A percentile compares a stretch with the other conserved stretches of the same genome.
Evolutionary conservation across 2,113 vertebrate species (phyloP).

Genomic region (Gorilla gorilla): DNA sequence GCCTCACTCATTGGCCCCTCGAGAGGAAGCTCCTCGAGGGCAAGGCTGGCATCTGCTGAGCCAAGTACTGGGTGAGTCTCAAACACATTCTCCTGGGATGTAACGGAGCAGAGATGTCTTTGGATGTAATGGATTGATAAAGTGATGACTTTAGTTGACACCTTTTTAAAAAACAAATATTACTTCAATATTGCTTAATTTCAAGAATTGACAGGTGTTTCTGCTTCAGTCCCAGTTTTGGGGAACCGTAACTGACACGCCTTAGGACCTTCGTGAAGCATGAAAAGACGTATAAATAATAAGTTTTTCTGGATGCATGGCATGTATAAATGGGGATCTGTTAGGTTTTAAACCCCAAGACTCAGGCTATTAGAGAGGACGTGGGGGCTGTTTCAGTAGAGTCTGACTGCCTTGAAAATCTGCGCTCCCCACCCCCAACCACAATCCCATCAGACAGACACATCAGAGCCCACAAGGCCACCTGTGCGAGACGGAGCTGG

Average conservation of each 20-base stretch:
- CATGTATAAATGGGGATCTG: not conserved
- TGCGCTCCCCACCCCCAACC: not conserved
- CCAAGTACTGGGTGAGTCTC: rapidly evolving
- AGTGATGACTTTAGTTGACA: not conserved
- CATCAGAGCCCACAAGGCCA: rapidly evolving
- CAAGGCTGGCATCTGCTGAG: not conserved
- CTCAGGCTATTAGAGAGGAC: not conserved
- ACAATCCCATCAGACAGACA: rapidly evolving
- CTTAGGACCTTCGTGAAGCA: not conserved
- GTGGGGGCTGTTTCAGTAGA: not conserved
- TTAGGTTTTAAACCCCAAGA: no score
- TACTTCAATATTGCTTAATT: not conserved
- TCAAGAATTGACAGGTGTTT: not conserved
- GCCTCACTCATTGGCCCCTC: no score
- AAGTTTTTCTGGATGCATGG: not conserved
- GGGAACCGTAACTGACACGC: not conserved
- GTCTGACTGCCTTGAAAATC: not conserved
- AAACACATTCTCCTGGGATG: no score
- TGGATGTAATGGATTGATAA: not conserved
- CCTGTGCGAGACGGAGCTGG: not conserved
- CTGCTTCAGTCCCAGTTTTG: rapidly evolving
- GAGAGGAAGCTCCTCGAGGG: no score
- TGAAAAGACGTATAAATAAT: not conserved
- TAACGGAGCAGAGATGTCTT: not conserved
- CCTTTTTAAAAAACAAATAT: not conserved